Evolutionary conservation across 2,113 vertebrate species (phyloP).

Genomic region (Formicarius rufipectus): DNA sequence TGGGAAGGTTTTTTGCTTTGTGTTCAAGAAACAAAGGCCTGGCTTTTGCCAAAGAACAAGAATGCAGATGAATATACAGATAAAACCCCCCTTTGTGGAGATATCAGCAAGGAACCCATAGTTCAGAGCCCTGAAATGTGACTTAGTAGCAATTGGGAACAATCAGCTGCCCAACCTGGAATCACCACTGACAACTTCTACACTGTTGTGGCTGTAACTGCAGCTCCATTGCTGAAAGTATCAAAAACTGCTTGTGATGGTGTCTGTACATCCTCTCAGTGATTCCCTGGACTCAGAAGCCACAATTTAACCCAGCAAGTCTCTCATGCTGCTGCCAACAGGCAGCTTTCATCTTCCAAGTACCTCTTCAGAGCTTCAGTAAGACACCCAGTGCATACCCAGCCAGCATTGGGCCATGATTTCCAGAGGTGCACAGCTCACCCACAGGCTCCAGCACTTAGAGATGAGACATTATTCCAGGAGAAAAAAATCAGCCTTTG

Average conservation of each 20-base stretch:
- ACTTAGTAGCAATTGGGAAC: fast-evolving
- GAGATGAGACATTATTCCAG: neutral
- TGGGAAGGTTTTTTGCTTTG: neutral
- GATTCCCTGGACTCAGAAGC: neutral
- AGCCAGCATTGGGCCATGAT: neutral
- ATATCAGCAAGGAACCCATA: neutral
- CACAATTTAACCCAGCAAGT: neutral
- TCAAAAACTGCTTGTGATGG: neutral
- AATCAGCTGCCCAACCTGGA: neutral
- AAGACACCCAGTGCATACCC: neutral
- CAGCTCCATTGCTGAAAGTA: neutral
- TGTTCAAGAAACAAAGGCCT: neutral
- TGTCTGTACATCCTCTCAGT: neutral
- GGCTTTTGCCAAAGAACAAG: neutral
- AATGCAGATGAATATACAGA: neutral
- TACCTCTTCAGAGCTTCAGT: neutral
- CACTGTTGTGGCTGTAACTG: neutral
- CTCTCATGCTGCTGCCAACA: neutral
- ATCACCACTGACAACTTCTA: no score
- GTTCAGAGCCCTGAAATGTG: neutral
- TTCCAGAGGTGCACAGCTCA: neutral
- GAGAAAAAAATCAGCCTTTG: neutral
- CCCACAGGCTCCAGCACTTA: neutral
- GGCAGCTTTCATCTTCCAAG: constrained; percentile 17
- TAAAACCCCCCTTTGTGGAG: neutral